Evolutionary conservation across 1,140 invertebrate species (phyloP).

Genomic region (Zaprionus taronus): DNA sequence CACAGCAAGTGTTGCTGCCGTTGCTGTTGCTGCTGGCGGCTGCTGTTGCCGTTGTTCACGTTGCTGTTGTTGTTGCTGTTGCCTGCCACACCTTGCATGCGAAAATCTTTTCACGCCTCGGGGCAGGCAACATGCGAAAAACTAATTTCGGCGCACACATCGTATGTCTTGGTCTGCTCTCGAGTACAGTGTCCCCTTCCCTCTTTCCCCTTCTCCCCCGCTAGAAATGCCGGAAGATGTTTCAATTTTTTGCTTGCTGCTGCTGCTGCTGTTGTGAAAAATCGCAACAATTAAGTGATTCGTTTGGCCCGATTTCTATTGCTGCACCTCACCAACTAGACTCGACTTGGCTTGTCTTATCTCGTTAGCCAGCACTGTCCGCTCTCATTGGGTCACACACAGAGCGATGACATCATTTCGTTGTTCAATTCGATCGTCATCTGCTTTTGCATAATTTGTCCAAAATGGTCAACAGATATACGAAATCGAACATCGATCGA

Average conservation of each 20-base stretch:
- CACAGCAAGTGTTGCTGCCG: constrained; percentile 49
- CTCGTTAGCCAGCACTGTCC: not conserved
- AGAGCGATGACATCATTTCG: constrained; percentile 63
- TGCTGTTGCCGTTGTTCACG: constrained; percentile 37
- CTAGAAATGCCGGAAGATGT: constrained; percentile 72
- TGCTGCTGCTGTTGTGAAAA: constrained; percentile 54
- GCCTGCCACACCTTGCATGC: constrained; percentile 74
- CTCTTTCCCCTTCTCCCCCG: not conserved
- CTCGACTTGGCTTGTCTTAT: not conserved
- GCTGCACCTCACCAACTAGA: not conserved
- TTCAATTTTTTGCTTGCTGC: constrained; percentile 59
- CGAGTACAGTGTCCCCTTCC: not conserved
- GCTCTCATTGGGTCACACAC: constrained; percentile 25
- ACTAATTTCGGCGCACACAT: constrained; percentile 80
- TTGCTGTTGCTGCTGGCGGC: not conserved
- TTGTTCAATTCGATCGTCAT: constrained; percentile 9
- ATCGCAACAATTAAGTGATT: constrained; percentile 78
- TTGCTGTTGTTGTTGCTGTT: constrained; percentile 13
- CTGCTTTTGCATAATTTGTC: constrained; percentile 74
- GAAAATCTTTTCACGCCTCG: constrained; percentile 81
- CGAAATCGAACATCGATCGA: constrained; percentile 40
- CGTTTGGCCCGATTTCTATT: constrained; percentile 73
- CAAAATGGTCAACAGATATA: constrained; percentile 57
- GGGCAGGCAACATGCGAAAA: constrained; percentile 74
- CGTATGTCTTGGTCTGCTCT: constrained; percentile 61